A percentile compares a stretch with the other conserved stretches of the same genome.
These are phyloP conservation scores for Antitype chi DNA, from an alignment of 2,888 invertebrate genomes.

Conservation along the genomic window DNA sequence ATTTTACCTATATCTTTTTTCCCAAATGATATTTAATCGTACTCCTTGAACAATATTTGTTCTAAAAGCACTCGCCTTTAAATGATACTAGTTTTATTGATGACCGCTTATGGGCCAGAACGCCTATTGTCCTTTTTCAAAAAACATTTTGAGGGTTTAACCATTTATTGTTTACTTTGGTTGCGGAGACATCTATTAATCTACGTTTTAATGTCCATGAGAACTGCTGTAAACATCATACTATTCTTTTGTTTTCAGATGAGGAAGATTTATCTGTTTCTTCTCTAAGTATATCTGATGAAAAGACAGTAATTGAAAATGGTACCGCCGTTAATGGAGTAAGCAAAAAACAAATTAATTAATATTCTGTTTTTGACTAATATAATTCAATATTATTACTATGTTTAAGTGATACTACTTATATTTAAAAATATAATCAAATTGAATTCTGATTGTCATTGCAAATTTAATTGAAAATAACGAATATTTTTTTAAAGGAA, in stretches of 20 bases:
- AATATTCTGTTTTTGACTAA: conserved; percentile 25
- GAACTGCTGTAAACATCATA: background rate
- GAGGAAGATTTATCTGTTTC: conserved; percentile 86
- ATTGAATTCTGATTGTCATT: conserved; percentile 33
- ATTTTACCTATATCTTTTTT: too few relatives aligned
- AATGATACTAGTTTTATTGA: too few relatives aligned
- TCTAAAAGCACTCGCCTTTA: too few relatives aligned
- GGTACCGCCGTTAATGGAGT: conserved; percentile 73
- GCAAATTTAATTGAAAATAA: conserved; percentile 27
- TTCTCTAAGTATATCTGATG: conserved; percentile 82
- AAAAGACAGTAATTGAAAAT: conserved; percentile 83
- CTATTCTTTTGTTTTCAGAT: conserved; percentile 74
- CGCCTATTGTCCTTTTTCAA: too few relatives aligned
- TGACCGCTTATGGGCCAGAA: too few relatives aligned
- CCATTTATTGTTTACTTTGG: too few relatives aligned
- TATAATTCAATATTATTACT: conserved; percentile 48
- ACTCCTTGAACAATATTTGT: too few relatives aligned
- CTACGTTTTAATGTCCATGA: background rate
- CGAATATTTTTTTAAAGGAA: conserved; percentile 49
- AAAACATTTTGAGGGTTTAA: too few relatives aligned
- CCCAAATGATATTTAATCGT: too few relatives aligned
- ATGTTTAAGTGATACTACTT: conserved; percentile 45
- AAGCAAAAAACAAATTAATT: conserved; percentile 72
- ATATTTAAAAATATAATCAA: conserved; percentile 41
- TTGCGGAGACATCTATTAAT: background rate